These are phyloP conservation scores for Leucophora obtusa DNA, from an alignment of 2,888 invertebrate species.

Conservation along the genomic window DNA sequence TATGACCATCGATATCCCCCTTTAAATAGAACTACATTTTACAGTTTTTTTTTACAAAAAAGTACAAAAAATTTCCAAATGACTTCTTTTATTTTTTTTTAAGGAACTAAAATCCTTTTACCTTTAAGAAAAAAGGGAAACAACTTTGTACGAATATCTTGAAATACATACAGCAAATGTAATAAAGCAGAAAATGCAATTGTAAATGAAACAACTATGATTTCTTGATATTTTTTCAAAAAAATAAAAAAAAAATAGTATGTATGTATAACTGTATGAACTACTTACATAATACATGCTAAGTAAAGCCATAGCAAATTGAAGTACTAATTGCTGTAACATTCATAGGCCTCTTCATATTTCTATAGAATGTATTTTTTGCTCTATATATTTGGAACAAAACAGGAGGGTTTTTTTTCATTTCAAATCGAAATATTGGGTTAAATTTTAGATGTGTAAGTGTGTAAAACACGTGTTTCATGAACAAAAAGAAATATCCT, in stretches of 20 bases:
- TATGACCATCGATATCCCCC: too few relatives aligned
- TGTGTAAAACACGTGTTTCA: slow-evolving; percentile 51
- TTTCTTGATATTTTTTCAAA: background rate
- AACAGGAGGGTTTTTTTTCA: background rate
- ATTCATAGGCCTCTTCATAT: slow-evolving; percentile 19
- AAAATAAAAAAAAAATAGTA: background rate
- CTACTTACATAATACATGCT: background rate
- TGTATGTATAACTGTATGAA: background rate
- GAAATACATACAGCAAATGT: slow-evolving; percentile 28
- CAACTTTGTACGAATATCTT: background rate
- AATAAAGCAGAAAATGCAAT: slow-evolving; percentile 63
- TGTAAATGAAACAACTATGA: slow-evolving; percentile 23
- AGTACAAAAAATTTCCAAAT: background rate
- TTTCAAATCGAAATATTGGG: background rate
- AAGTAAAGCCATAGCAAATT: slow-evolving; percentile 46
- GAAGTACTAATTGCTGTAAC: slow-evolving; percentile 58
- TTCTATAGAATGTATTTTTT: background rate
- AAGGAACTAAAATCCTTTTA: too few relatives aligned
- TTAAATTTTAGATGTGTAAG: slow-evolving; percentile 2
- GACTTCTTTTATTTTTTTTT: background rate
- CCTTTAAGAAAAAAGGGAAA: background rate
- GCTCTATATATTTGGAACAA: background rate
- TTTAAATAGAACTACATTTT: background rate
- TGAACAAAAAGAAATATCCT: slow-evolving; percentile 34
- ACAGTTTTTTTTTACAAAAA: background rate